phyloP scores from a whole-genome alignment of 1,140 invertebrate genomes.

The Drosophila subpulchrella region DNA sequence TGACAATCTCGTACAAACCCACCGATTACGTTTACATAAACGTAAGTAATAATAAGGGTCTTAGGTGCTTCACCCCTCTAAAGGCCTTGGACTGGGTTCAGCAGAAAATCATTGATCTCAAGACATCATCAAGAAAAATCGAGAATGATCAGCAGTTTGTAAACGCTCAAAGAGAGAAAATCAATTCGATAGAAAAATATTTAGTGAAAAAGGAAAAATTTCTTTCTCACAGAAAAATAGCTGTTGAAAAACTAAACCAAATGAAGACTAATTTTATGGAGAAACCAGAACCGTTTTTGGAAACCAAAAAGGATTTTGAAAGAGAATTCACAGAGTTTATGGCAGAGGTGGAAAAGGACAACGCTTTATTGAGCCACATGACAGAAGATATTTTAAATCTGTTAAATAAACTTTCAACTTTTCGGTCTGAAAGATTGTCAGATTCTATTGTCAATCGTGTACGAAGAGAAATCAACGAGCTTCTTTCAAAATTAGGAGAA shows the following conservation, averaged over 20 bases:
- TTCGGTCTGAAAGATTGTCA: not conserved
- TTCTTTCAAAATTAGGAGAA: not conserved
- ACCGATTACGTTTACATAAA: too few species aligned
- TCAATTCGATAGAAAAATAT: not conserved
- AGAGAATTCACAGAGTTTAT: conserved; percentile 4
- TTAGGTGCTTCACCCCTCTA: not conserved
- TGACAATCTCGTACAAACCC: not conserved
- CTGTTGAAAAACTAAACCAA: not conserved
- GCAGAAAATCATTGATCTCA: not conserved
- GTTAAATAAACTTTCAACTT: not conserved
- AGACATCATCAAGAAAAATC: not conserved
- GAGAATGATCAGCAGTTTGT: conserved; percentile 1
- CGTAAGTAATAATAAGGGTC: not conserved
- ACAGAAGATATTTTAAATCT: not conserved
- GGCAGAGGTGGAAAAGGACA: not conserved
- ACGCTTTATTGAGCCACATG: not conserved
- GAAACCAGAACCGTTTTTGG: too few species aligned
- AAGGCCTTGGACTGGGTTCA: not conserved
- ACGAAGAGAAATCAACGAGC: not conserved
- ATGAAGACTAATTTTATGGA: too few species aligned
- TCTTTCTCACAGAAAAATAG: not conserved
- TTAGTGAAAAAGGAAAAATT: not conserved
- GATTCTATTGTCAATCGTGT: not conserved
- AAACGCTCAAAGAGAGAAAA: not conserved
- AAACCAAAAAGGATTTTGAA: not conserved